Base-by-base conservation (phyloP, 2,888 invertebrate species). In the Yponomeuta sedellus region DNA sequence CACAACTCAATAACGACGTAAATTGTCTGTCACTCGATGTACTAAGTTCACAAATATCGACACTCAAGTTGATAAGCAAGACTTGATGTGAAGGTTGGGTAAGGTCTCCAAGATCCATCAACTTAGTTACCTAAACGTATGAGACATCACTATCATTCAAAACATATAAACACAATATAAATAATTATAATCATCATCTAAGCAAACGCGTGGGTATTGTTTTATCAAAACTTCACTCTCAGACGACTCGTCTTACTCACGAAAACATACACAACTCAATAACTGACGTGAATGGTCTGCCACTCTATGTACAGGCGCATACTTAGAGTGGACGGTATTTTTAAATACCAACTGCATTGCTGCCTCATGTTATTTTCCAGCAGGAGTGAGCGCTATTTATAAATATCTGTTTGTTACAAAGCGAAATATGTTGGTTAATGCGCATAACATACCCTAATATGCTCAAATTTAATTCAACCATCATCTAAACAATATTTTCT, bases 61-160 rank as follows among this genome's bases (percentile, higher is more conserved):
- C n/a, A n/a, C n/a, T n/a, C n/a, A n/a, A n/a, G n/a, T n/a, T n/a
- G n/a, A n/a, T n/a, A n/a, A n/a, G n/a, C n/a, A n/a, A n/a, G n/a
- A n/a, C n/a, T n/a, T n/a, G n/a, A n/a, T n/a, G n/a, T n/a, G n/a
- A 5, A 39, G 12, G n/a, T 61, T 11, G 25, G 58, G 20, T 8
- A 8, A 8, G 34, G 34, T 34, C 34, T 0, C 34, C 34, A 8
- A 34, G 34, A 34, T 34, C 34, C 8, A 34, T 34, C 34, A 34
- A 34, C 10, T 6, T 58, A 58, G 8, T 64, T 39, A 67, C 67
- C 67, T 64, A 34, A 67, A 67, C 19, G 67, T 61, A 62, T 67
- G 67, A 34, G 67, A 34, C 67, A 67, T 67, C 25, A 25, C 63
- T 19, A 20, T 2, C 3, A 28, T 22, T 22, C 10, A 64, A 39